These are phyloP conservation scores for Ephialtes manifestator DNA, from an alignment of 2,888 invertebrate genomes.

Conservation along the genomic window DNA sequence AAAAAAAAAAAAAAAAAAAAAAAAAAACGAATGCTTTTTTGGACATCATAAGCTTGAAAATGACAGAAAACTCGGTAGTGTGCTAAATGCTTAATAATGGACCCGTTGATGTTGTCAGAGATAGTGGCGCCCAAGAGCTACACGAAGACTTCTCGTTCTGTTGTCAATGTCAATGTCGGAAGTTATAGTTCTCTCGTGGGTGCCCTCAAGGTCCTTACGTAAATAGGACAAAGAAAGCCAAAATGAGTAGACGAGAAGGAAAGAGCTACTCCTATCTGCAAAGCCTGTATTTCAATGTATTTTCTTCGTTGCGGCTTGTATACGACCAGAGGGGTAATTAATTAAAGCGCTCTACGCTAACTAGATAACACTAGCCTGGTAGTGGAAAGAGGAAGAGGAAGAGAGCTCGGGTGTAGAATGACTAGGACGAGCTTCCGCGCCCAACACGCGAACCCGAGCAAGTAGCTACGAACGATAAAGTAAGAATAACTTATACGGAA, in stretches of 20 bases:
- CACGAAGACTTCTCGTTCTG: not conserved
- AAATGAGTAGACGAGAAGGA: not conserved
- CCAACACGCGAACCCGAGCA: conserved; percentile 53
- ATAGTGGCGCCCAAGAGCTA: no score
- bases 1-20: no score
- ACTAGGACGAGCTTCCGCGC: conserved; percentile 57
- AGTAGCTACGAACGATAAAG: conserved; percentile 62
- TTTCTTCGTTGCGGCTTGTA: conserved; percentile 57
- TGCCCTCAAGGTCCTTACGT: not conserved
- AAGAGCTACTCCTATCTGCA: conserved; percentile 21
- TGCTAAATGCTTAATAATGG: no score
- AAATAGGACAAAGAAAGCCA: conserved; percentile 9
- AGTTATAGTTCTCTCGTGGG: not conserved
- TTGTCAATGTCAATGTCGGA: not conserved
- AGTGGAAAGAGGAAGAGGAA: conserved; percentile 21
- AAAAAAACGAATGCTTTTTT: no score
- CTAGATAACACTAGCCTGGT: conserved; percentile 62
- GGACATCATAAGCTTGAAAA: no score
- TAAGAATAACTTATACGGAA: conserved; percentile 65
- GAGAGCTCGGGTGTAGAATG: conserved; percentile 39
- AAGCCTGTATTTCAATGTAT: conserved; percentile 45
- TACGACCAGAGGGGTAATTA: conserved; percentile 53
- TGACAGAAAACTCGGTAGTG: no score
- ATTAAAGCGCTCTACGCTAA: conserved; percentile 63
- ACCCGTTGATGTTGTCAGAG: no score